Conservation (phyloP, 2,113 vertebrate genomes). For the Alligator sinensis region DNA sequence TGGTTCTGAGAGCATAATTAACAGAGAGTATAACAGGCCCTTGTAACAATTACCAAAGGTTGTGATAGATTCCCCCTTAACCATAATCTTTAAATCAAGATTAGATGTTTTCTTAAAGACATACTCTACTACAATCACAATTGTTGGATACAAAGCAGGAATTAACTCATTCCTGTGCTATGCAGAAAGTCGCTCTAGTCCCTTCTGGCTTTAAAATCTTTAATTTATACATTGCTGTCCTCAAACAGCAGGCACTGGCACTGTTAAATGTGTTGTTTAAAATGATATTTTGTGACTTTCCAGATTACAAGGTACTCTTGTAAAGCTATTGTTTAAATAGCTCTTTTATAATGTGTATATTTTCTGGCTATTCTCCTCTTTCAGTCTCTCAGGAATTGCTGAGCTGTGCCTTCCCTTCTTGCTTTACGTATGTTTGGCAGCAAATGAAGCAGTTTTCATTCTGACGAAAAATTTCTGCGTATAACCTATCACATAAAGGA, state of each 20-base stretch:
- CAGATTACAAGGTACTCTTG: conserved; percentile 46
- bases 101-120: background rate
- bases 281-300: background rate
- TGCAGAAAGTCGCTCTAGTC: background rate
- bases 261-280: background rate
- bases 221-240: background rate
- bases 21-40: background rate
- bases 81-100: background rate
- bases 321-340: conserved; percentile 65
- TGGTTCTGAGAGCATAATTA: background rate
- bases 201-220: background rate
- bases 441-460: conserved; percentile 67
- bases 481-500: conserved; percentile 68
- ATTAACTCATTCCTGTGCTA: background rate
- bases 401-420: conserved; percentile 61
- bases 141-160: background rate
- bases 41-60: background rate
- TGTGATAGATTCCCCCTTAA: background rate
- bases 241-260: background rate
- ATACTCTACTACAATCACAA: background rate
- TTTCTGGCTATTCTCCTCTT: conserved; percentile 68
- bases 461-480: conserved; percentile 49
- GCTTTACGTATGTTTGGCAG: conserved; percentile 70
- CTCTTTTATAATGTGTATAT: conserved; percentile 57
- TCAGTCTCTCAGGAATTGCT: conserved; percentile 66